Conservation (phyloP, 2,113 vertebrate genomes). For the Alethe castanea region DNA sequence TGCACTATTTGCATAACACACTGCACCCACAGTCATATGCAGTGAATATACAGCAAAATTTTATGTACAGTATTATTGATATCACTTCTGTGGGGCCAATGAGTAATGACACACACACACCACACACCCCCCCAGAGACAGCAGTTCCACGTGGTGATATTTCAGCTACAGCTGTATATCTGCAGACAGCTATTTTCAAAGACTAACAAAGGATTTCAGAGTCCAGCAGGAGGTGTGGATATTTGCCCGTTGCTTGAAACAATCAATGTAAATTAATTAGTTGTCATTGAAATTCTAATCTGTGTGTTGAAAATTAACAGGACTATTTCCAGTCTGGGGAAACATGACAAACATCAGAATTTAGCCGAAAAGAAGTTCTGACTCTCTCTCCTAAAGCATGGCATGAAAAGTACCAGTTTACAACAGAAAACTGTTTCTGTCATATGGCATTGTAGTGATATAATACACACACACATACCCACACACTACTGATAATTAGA, state of each 20-base stretch:
- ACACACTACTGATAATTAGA: background rate
- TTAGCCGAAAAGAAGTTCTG: background rate
- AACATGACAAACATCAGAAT: background rate
- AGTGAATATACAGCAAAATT: background rate
- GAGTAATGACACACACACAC: background rate
- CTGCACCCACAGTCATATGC: background rate
- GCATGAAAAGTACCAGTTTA: background rate
- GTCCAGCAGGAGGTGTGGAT: background rate
- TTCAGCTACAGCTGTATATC: background rate
- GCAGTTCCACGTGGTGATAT: background rate
- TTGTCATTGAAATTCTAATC: background rate
- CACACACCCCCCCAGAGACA: background rate
- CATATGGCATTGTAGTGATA: background rate
- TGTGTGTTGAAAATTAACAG: background rate
- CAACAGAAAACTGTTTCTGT: background rate
- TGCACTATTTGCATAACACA: background rate
- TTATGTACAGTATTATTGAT: background rate
- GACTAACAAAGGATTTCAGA: background rate
- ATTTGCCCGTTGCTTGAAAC: background rate
- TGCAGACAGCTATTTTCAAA: background rate
- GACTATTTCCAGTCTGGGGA: background rate
- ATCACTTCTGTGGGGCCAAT: background rate
- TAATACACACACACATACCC: background rate
- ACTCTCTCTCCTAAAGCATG: background rate
- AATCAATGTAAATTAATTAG: background rate